phyloP scores from a whole-genome alignment of 2,797 vertebrate species.

The Parotocinclus haroldoi region DNA sequence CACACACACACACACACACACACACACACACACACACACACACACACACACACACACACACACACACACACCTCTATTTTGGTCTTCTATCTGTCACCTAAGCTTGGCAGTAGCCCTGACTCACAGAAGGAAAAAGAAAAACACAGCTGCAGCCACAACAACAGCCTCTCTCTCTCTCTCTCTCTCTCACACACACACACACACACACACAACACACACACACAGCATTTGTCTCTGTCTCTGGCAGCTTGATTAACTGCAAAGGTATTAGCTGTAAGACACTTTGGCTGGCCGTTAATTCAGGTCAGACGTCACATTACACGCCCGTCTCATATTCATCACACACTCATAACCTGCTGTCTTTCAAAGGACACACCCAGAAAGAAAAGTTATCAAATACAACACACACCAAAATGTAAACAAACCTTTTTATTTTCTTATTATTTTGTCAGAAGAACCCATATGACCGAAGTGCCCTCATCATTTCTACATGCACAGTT shows the following conservation, averaged over 20 bases:
- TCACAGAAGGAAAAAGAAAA: conserved; percentile 33
- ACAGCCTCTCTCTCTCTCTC: conserved; percentile 5
- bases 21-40: too few relatives aligned
- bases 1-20: too few relatives aligned
- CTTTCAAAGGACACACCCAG: too few relatives aligned
- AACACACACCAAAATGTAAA: too few relatives aligned
- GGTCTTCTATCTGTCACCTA: conserved; percentile 38
- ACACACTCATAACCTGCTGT: neutral
- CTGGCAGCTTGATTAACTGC: conserved; percentile 2
- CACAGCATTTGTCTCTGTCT: neutral
- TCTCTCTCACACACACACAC: neutral
- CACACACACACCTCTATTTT: conserved; percentile 43
- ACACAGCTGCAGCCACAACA: conserved; percentile 36
- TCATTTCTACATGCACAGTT: too few relatives aligned
- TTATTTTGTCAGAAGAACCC: too few relatives aligned
- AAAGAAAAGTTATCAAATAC: too few relatives aligned
- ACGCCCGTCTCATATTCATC: neutral
- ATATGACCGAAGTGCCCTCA: too few relatives aligned
- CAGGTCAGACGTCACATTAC: neutral
- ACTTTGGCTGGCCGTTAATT: neutral
- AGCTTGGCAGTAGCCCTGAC: conserved; percentile 25
- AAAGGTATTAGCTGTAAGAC: conserved; percentile 1
- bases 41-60: too few relatives aligned
- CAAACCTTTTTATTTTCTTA: too few relatives aligned
- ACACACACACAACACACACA: neutral